Conservation (phyloP, 2,113 vertebrate genomes). For the Mustela nigripes region DNA sequence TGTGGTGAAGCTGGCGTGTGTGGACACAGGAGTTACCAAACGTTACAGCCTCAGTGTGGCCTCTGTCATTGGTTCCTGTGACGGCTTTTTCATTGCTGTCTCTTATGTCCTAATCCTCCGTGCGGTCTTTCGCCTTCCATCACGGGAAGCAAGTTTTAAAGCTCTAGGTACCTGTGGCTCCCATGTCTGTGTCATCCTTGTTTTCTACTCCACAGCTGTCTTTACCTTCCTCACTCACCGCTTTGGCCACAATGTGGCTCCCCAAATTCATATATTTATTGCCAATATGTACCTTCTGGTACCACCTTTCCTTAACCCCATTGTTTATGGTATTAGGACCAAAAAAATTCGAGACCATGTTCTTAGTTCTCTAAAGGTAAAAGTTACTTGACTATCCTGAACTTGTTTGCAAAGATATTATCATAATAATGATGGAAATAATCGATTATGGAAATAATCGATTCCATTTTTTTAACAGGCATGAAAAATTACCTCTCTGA, state of each 20-base stretch:
- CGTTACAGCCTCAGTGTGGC: constrained; percentile 66
- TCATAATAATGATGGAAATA: neutral
- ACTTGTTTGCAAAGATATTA: neutral
- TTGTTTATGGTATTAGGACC: constrained; percentile 76
- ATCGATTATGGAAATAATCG: neutral
- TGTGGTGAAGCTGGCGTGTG: constrained; percentile 60
- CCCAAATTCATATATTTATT: constrained; percentile 67
- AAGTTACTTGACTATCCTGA: neutral
- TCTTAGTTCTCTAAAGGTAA: constrained; percentile 50
- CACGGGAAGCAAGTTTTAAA: constrained; percentile 66
- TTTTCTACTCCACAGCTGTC: constrained; percentile 76
- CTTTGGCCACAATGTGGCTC: constrained; percentile 64
- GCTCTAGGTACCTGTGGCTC: constrained; percentile 67
- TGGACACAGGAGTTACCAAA: constrained; percentile 57
- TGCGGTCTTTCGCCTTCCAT: constrained; percentile 56
- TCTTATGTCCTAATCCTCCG: constrained; percentile 69
- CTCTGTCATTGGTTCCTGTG: constrained; percentile 60
- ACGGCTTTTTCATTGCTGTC: constrained; percentile 55
- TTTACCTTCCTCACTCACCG: constrained; percentile 75
- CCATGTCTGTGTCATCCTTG: constrained; percentile 73
- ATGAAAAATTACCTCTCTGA: neutral
- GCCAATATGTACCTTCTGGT: constrained; percentile 75
- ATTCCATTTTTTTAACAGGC: neutral
- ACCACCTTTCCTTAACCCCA: constrained; percentile 71
- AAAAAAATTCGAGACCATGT: constrained; percentile 71